These are phyloP conservation scores for Bos taurus DNA, from an alignment of 2,113 vertebrate species.

Conservation along the genomic window ARS-UCD2.0 NC_037334.1:80282501-80283000, in stretches of 20 bases:
- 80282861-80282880: background rate
- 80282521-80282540: background rate
- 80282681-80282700: background rate
- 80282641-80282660: background rate
- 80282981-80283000: fast-evolving
- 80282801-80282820: background rate
- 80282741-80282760: background rate
- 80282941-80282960: background rate
- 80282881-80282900: background rate
- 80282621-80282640: background rate
- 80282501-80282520: fast-evolving
- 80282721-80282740: background rate
- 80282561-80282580: background rate
- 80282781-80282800: background rate
- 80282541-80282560: background rate
- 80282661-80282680: background rate
- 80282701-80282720: background rate
- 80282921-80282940: background rate
- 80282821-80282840: background rate
- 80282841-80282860: background rate
- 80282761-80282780: background rate
- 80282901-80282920: background rate
- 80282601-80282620: background rate
- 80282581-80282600: background rate
- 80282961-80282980: background rate